A percentile compares a stretch with the other conserved stretches of the same genome.
Conservation (phyloP, 2,888 invertebrate genomes). For the Apotomis turbidana region DNA sequence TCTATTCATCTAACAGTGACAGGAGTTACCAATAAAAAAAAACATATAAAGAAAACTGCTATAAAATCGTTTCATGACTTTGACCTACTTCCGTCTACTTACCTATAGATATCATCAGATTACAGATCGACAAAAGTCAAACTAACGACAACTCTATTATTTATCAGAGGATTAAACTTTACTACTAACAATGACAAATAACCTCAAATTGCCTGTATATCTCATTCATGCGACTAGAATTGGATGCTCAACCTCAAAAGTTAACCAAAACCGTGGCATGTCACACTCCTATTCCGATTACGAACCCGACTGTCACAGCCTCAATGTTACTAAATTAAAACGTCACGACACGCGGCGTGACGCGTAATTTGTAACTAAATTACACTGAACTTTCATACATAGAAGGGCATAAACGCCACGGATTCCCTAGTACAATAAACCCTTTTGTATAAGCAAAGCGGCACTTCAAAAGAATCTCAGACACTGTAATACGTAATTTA, state of each 20-base stretch:
- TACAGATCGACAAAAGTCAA: too few species aligned
- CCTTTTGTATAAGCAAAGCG: conserved; percentile 6
- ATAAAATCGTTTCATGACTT: too few species aligned
- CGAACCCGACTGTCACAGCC: conserved; percentile 13
- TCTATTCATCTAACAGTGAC: too few species aligned
- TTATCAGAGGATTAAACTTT: too few species aligned
- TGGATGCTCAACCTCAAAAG: conserved; percentile 14
- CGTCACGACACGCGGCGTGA: conserved; percentile 34
- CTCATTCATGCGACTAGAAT: not conserved
- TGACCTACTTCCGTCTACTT: too few species aligned
- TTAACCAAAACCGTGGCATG: conserved; percentile 13
- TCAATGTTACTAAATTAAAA: conserved; percentile 7
- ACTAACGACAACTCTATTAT: too few species aligned
- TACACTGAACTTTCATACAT: not conserved
- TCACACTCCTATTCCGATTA: conserved; percentile 20
- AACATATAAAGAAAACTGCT: too few species aligned
- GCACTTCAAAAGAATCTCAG: conserved; percentile 21
- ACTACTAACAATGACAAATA: too few species aligned
- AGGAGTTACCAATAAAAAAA: too few species aligned
- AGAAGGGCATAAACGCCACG: conserved; percentile 1
- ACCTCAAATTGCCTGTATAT: not conserved
- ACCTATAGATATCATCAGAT: too few species aligned
- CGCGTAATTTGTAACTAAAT: conserved; percentile 26
- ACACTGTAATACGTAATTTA: not conserved
- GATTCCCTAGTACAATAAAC: not conserved